phyloP scores from a whole-genome alignment of 1,140 invertebrate genomes.

The Anastatus disparis region DNA sequence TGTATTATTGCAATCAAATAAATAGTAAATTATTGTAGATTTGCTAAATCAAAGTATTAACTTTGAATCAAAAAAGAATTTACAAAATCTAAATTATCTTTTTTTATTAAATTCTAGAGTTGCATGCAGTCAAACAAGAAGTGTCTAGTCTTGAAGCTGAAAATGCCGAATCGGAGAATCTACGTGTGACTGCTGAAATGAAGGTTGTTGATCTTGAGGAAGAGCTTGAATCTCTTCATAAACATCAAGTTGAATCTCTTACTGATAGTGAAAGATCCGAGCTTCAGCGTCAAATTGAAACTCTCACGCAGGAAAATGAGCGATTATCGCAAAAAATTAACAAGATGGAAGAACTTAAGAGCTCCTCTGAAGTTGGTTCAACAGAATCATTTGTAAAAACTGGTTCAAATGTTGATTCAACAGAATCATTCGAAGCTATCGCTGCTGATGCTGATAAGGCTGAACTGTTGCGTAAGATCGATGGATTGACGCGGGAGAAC shows the following conservation, averaged over 20 bases:
- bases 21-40: too few species aligned
- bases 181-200: slow-evolving; percentile 75
- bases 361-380: slow-evolving; percentile 56
- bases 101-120: slow-evolving; percentile 65
- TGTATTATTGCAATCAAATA: too few species aligned
- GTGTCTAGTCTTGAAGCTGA: slow-evolving; percentile 71
- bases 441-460: slow-evolving; percentile 49
- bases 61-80: too few species aligned
- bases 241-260: slow-evolving; percentile 30
- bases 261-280: slow-evolving; percentile 64
- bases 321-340: slow-evolving; percentile 67
- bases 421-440: slow-evolving; percentile 56
- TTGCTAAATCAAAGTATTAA: too few species aligned
- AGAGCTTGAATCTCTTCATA: slow-evolving; percentile 68
- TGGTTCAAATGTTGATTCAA: slow-evolving; percentile 52
- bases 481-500: slow-evolving; percentile 73
- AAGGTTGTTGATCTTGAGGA: slow-evolving; percentile 78
- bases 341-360: slow-evolving; percentile 67
- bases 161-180: slow-evolving; percentile 72
- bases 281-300: slow-evolving; percentile 66
- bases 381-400: slow-evolving; percentile 57
- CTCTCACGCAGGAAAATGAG: slow-evolving; percentile 68
- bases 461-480: slow-evolving; percentile 77
- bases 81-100: slow-evolving; percentile 23
- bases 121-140: slow-evolving; percentile 70